Percentiles rank a stretch among this genome's conserved stretches.
These are phyloP conservation scores for Saturnia pavonia DNA, from an alignment of 2,888 invertebrate genomes.

Conservation along the genomic window DNA sequence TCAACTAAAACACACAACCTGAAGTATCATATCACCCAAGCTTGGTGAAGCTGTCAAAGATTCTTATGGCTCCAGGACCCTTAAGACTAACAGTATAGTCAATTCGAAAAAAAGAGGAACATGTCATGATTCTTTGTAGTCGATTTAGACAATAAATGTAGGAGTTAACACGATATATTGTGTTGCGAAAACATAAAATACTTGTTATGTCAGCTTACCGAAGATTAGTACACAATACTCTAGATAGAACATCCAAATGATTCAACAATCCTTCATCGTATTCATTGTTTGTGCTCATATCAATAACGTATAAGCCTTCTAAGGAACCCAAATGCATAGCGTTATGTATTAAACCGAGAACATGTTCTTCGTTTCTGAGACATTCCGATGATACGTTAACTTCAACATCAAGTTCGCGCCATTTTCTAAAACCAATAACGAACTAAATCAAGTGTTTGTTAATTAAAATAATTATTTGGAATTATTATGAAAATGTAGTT, in stretches of 20 bases:
- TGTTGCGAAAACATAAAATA: background rate
- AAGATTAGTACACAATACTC: constrained; percentile 39
- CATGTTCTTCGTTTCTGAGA: constrained; percentile 22
- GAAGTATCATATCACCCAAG: no score
- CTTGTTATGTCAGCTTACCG: constrained; percentile 31
- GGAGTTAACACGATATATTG: background rate
- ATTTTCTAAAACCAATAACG: constrained; percentile 30
- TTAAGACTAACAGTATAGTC: no score
- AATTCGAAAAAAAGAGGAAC: no score
- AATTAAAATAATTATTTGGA: background rate
- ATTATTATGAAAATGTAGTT: no score
- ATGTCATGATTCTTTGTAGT: no score
- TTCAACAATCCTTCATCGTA: constrained; percentile 29
- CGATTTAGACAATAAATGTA: no score
- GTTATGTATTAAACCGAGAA: constrained; percentile 32
- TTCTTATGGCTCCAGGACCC: no score
- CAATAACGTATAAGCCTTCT: constrained; percentile 40
- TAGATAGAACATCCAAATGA: constrained; percentile 38
- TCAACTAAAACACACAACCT: no score
- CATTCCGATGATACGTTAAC: constrained; percentile 27
- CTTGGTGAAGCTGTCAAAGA: no score
- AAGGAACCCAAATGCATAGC: constrained; percentile 33
- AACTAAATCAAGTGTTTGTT: background rate
- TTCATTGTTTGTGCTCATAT: constrained; percentile 24
- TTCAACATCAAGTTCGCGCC: constrained; percentile 36